Evolutionary conservation across 2,888 invertebrate genomes (phyloP), one percentile per base, ranked within the genome.

Genomic region (Hipparchia semele): DNA sequence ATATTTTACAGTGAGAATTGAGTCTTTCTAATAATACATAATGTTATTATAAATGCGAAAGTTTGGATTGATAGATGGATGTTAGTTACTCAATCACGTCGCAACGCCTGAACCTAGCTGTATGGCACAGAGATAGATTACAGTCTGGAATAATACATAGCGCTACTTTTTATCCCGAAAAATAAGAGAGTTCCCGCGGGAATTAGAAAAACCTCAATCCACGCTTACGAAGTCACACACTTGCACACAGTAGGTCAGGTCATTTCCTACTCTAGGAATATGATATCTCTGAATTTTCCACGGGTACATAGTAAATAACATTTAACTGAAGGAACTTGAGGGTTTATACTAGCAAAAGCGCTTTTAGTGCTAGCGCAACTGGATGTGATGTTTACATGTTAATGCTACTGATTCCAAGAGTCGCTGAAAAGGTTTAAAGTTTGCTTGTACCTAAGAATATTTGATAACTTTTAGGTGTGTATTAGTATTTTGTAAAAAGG

Each of bases 331-430:
- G 51, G 53, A 53, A 65, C 53, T 53, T 65, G 53, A 2, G 13
- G 39, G 39, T 39, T 8, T 5, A 13, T 33, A 7, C 53, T 12
- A 33, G 51, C 2, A 33, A 65, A 65, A 53, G 33, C 2, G 51
- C 65, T 65, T 53, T 65, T 65, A 65, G 51, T 51, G 65, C 12
- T 53, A 10, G 23, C 51, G 12, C 65, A 7, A 33, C 53, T 65
- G 65, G 53, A 53, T 65, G 64, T 51, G 51, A 53, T 33, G 51
- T 33, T 53, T n/a, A 62, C n/a, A 39, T 13, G 7, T n/a, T 62
- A 46, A 13, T 49, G 13, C 49, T 13, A 46, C 8, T 62, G 46
- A n/a, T 54, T 54, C n/a, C 12, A 54, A 54, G n/a, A 54, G 54
- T 6, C n/a, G 6, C n/a, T 59, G 1, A 9, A 9, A 33, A 54